Conservation (phyloP, 2,113 vertebrate genomes). For the Hystrix cristata region DNA sequence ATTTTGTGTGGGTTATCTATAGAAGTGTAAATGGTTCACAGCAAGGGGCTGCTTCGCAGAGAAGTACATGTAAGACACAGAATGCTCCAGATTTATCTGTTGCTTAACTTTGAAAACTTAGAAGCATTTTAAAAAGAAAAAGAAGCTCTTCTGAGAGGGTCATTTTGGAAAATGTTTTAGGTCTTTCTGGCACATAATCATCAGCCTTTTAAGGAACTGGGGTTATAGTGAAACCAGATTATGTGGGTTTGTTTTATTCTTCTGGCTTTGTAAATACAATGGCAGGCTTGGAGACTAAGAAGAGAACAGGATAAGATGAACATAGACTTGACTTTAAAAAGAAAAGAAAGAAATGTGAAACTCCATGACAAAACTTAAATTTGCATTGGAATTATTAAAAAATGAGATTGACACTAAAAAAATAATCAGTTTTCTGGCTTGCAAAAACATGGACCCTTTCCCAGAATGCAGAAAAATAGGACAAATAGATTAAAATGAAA, state of each 20-base stretch:
- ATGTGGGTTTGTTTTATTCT: background rate
- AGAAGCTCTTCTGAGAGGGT: background rate
- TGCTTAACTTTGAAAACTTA: background rate
- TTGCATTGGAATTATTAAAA: background rate
- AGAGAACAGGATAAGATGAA: background rate
- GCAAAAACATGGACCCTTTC: background rate
- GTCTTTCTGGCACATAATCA: background rate
- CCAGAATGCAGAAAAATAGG: background rate
- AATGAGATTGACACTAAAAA: background rate
- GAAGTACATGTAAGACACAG: background rate
- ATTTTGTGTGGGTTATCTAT: constrained; percentile 23
- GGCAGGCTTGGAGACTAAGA: background rate
- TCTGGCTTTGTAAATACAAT: background rate
- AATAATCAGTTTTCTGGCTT: constrained; percentile 31
- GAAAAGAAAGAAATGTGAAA: background rate
- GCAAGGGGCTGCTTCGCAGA: background rate
- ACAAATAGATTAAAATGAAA: background rate
- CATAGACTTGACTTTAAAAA: background rate
- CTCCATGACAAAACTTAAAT: background rate
- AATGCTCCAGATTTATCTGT: background rate
- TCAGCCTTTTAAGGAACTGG: background rate
- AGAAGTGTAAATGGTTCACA: constrained; percentile 27
- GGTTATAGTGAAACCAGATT: background rate
- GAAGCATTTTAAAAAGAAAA: background rate
- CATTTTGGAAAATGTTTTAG: background rate